phyloP scores from a whole-genome alignment of 1,140 invertebrate genomes.

The Cylas formicarius region DNA sequence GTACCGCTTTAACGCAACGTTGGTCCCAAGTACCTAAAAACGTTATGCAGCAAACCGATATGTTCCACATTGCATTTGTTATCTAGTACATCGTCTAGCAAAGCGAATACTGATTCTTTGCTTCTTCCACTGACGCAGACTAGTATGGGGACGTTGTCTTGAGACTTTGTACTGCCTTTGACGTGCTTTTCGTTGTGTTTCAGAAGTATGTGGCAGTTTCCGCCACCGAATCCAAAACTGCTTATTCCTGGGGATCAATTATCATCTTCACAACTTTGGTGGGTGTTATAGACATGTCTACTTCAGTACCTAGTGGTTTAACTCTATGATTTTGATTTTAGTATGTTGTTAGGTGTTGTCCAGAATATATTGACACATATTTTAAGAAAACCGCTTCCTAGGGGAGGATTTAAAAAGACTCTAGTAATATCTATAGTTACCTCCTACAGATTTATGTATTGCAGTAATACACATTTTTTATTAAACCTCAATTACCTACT shows the following conservation, averaged over 20 bases:
- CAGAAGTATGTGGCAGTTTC: conserved; percentile 62
- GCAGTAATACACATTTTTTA: background rate
- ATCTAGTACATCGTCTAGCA: conserved; percentile 58
- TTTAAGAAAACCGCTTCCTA: too few relatives aligned
- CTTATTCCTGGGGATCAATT: conserved; percentile 43
- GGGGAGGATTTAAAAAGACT: too few relatives aligned
- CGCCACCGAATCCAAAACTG: conserved; percentile 59
- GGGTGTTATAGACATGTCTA: too few relatives aligned
- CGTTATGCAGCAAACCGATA: conserved; percentile 47
- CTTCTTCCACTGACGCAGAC: conserved; percentile 57
- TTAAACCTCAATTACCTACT: conserved; percentile 35
- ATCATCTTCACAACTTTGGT: too few relatives aligned
- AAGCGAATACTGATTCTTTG: conserved; percentile 56
- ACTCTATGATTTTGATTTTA: too few relatives aligned
- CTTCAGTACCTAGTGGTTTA: too few relatives aligned
- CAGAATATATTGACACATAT: too few relatives aligned
- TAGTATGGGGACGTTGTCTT: conserved; percentile 52
- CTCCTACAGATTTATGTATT: too few relatives aligned
- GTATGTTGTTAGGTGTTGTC: too few relatives aligned
- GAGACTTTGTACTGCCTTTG: conserved; percentile 40
- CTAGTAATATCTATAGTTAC: too few relatives aligned
- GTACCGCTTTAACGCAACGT: background rate
- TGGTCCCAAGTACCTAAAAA: conserved; percentile 24
- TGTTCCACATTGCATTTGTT: conserved; percentile 49
- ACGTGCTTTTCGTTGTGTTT: conserved; percentile 47